Evolutionary conservation across 2,113 vertebrate genomes (phyloP).

Genomic region (Corythaeola cristata): DNA sequence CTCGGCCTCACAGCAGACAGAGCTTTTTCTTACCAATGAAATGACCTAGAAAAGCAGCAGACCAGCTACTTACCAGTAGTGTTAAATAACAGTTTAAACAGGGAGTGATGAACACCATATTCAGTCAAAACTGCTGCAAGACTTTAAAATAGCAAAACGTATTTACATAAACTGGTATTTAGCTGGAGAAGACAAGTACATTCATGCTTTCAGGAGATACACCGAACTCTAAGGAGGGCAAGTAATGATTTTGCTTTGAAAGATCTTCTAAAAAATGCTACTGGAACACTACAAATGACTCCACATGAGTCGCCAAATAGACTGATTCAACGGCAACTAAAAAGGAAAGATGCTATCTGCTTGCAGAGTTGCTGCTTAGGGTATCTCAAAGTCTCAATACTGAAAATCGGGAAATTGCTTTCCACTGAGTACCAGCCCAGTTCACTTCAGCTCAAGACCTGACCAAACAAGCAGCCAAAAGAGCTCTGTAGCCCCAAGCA

Average conservation of each 20-base stretch:
- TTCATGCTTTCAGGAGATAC: not conserved
- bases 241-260: not conserved
- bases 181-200: not conserved
- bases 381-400: not conserved
- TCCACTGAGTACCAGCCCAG: not conserved
- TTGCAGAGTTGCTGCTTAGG: not conserved
- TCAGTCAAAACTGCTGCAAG: not conserved
- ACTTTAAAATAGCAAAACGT: not conserved
- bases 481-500: not conserved
- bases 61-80: not conserved
- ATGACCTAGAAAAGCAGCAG: not conserved
- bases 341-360: not conserved
- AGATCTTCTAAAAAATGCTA: not conserved
- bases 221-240: not conserved
- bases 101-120: not conserved
- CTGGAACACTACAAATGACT: not conserved
- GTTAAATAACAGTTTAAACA: not conserved
- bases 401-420: not conserved
- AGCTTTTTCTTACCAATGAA: not conserved
- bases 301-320: fast-evolving
- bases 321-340: not conserved
- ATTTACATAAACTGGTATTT: not conserved
- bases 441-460: not conserved
- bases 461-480: not conserved
- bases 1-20: not conserved